Evolutionary conservation across 2,797 vertebrate genomes (phyloP), one percentile per base, ranked within the genome.

Genomic region (Acipenser ruthenus): DNA sequence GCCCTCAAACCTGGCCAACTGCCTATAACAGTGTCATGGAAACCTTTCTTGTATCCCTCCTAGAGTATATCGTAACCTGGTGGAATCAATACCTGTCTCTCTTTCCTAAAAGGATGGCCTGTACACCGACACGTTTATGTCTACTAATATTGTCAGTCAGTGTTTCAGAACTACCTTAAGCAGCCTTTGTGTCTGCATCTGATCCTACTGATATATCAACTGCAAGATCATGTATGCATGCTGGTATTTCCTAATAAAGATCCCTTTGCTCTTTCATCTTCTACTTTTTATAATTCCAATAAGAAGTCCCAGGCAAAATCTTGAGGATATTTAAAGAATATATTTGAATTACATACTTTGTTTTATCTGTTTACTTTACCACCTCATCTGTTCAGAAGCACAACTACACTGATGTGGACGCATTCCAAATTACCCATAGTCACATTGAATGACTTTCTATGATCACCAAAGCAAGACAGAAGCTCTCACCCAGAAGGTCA

Each of bases 381-480:
- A 62, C 60, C 60, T 23, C 60, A 62, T 37, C 18, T 7, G 8
- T 37, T 48, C 23, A 37, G 15, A 62, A 48, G 18, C 18, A 13
- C 47, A 48, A 37, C 37, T 37, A 37, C 37, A 37, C 5, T 37
- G 37, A 9, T 48, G 60, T 62, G 60, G 60, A 48, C 23, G 60
- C 18, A 6, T 23, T 62, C 60, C 15, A 62, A 37, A 62, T 62
- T 62, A 62, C 60, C 60, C 60, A 48, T 18, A 23, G 60, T 23
- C 23, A 37, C 13, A 62, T 48, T 62, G 7, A n/a, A 4, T 62
- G 15, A 62, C 7, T 62, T 62, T 37, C 47, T 62, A 47, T 47
- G 60, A 62, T 62, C 10, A 60, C 59, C 59, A 7, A 60, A 60
- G 59, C 59, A 60, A 60, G 18, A n/a, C 59, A 60, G 37, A 37